These are phyloP conservation scores for Xylophagus ater DNA, from an alignment of 2,888 invertebrate genomes.

Conservation along the genomic window DNA sequence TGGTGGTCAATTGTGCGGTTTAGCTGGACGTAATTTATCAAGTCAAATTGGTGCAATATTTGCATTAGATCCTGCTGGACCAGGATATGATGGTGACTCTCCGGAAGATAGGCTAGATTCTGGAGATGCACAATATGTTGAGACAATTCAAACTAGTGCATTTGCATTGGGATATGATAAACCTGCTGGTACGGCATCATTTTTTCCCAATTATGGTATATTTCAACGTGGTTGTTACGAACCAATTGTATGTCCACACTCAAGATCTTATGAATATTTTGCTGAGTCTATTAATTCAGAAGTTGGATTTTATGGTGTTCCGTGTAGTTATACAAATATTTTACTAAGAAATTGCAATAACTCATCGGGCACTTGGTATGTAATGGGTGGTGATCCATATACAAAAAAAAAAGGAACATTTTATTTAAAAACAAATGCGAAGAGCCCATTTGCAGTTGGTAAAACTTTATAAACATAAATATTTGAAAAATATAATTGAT, in stretches of 20 bases:
- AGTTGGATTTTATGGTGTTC: too few relatives aligned
- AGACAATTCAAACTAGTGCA: slow-evolving; percentile 32
- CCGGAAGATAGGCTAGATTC: slow-evolving; percentile 22
- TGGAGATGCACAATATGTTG: slow-evolving; percentile 31
- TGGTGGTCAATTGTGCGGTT: slow-evolving; percentile 47
- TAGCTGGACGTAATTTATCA: slow-evolving; percentile 44
- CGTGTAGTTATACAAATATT: too few relatives aligned
- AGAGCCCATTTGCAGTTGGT: too few relatives aligned
- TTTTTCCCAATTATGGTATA: slow-evolving; percentile 44
- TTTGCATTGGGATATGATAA: slow-evolving; percentile 26
- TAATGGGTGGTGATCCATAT: slow-evolving; percentile 25
- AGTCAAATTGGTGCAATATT: slow-evolving; percentile 43
- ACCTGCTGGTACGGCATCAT: slow-evolving; percentile 39
- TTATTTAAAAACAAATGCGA: too few relatives aligned
- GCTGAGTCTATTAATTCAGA: slow-evolving; percentile 37
- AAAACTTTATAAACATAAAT: too few relatives aligned
- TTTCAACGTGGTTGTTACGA: slow-evolving; percentile 43
- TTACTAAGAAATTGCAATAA: too few relatives aligned
- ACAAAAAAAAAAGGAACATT: too few relatives aligned
- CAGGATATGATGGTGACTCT: slow-evolving; percentile 22
- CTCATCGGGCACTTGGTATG: too few relatives aligned
- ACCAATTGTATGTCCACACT: slow-evolving; percentile 37
- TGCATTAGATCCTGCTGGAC: slow-evolving; percentile 22
- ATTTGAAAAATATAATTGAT: too few relatives aligned
- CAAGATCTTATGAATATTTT: slow-evolving; percentile 36